phyloP scores from a whole-genome alignment of 2,113 vertebrate species.

The Pangasianodon hypophthalmus region DNA sequence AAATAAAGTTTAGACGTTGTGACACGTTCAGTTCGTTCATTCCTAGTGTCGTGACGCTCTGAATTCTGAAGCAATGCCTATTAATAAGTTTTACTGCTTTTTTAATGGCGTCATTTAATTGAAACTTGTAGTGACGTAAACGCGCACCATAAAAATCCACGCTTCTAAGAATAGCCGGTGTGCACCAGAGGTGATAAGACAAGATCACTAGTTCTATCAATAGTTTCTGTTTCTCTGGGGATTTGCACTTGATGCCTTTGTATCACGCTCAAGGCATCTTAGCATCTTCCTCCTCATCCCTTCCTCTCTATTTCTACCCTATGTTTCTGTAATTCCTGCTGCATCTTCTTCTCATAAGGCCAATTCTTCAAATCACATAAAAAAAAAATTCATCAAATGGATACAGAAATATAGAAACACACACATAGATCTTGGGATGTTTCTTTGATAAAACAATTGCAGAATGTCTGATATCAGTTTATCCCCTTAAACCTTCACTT shows the following conservation, averaged over 20 bases:
- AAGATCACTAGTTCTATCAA: slow-evolving; percentile 19
- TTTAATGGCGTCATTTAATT: slow-evolving; percentile 30
- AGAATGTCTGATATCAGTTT: not conserved
- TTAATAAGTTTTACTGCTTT: not conserved
- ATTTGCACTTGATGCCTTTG: slow-evolving; percentile 24
- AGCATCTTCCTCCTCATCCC: not conserved
- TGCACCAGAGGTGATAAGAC: slow-evolving; percentile 38
- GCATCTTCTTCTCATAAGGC: not conserved
- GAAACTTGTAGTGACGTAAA: slow-evolving; percentile 33
- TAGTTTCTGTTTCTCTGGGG: slow-evolving; percentile 24
- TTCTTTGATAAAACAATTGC: not conserved
- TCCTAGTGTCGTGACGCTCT: not conserved
- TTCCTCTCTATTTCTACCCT: not conserved
- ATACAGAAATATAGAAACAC: not conserved
- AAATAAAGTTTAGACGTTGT: not conserved
- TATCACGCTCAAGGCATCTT: not conserved
- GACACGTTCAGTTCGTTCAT: not conserved
- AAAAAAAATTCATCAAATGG: not conserved
- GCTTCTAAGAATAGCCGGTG: slow-evolving; percentile 47
- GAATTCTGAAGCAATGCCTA: not conserved
- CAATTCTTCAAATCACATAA: not conserved
- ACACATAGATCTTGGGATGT: not conserved
- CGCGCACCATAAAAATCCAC: not conserved
- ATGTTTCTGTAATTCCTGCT: not conserved
- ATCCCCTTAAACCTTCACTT: not conserved